Conservation (phyloP, 2,888 invertebrate species). For the Nymphalis c-album region DNA sequence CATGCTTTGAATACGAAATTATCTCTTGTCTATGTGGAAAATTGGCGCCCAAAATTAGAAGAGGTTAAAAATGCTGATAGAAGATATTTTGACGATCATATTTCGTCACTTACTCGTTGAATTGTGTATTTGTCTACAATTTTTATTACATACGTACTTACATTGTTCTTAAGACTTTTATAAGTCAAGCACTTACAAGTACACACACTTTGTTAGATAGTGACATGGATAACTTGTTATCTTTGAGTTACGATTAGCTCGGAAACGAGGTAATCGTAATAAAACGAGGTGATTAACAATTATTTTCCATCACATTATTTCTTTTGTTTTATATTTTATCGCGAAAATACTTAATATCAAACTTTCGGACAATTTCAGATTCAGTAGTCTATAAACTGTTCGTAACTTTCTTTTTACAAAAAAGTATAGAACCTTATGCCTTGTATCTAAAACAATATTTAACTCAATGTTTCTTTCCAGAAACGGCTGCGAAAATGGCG, state of each 20-base stretch:
- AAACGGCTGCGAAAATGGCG: constrained; percentile 66
- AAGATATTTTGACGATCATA: no score
- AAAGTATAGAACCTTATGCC: no score
- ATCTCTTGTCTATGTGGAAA: constrained; percentile 23
- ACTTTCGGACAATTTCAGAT: no score
- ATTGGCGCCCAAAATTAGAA: constrained; percentile 4
- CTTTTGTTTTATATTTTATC: constrained; percentile 17
- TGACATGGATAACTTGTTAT: constrained; percentile 22
- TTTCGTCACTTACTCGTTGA: no score
- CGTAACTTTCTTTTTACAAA: no score
- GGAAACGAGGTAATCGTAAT: constrained; percentile 16
- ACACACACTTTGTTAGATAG: not conserved
- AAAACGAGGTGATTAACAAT: constrained; percentile 18
- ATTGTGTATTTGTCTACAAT: no score
- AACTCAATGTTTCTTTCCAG: constrained; percentile 55
- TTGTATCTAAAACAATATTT: not conserved
- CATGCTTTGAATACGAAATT: constrained; percentile 35
- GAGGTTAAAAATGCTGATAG: no score
- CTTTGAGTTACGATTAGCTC: constrained; percentile 21
- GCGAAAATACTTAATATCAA: not conserved
- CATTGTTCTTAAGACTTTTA: no score
- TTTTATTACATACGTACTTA: not conserved
- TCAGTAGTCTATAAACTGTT: no score
- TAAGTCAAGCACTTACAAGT: no score
- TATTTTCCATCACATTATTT: constrained; percentile 9